phyloP scores from a whole-genome alignment of 2,113 vertebrate genomes.

The Gasterosteus aculeatus region DNA sequence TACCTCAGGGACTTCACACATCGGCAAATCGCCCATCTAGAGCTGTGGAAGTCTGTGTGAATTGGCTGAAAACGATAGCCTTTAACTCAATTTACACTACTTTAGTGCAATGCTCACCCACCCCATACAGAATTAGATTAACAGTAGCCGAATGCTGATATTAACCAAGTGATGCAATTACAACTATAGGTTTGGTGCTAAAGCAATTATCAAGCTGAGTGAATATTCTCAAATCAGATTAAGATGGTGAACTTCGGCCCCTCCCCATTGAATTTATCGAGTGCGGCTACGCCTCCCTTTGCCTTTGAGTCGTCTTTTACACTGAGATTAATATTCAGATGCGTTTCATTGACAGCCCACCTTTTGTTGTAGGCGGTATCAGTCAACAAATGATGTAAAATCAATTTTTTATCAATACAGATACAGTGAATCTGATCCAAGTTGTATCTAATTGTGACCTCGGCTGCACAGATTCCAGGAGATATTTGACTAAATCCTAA shows the following conservation, averaged over 20 bases:
- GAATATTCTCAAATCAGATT: constrained; percentile 79
- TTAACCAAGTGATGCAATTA: constrained; percentile 83
- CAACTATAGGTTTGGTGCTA: constrained; percentile 78
- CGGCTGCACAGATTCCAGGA: neutral
- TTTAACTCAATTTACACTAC: constrained; percentile 73
- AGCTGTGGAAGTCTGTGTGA: constrained; percentile 59
- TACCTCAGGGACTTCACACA: constrained; percentile 68
- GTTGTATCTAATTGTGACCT: neutral
- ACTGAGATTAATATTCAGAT: constrained; percentile 31
- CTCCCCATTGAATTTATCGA: constrained; percentile 57
- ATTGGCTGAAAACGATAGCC: constrained; percentile 77
- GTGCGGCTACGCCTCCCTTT: constrained; percentile 35
- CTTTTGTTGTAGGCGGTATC: constrained; percentile 26
- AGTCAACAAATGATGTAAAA: neutral
- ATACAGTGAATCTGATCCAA: neutral
- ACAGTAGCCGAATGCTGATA: constrained; percentile 74
- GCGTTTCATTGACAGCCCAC: constrained; percentile 27
- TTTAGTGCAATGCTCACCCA: constrained; percentile 70
- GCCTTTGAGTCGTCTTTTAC: constrained; percentile 65
- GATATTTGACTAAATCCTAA: neutral
- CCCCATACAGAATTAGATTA: constrained; percentile 74
- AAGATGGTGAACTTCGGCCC: constrained; percentile 69
- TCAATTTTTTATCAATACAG: neutral
- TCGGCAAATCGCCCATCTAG: constrained; percentile 60
- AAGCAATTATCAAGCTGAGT: constrained; percentile 76